phyloP scores from a whole-genome alignment of 2,797 vertebrate genomes.

The Ibycter americanus region DNA sequence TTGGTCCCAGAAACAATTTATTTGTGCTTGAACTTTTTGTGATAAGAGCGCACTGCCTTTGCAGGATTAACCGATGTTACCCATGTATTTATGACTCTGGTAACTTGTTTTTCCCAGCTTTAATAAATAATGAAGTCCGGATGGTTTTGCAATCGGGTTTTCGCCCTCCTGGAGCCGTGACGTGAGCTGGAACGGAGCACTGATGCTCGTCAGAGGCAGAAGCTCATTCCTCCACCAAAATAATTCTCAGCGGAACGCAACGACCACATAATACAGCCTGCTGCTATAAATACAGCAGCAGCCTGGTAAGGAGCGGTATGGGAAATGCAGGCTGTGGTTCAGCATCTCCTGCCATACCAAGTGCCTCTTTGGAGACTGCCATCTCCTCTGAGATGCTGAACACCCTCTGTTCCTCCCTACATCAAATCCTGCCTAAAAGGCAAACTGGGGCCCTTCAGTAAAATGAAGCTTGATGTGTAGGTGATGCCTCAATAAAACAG shows the following conservation, averaged over 20 bases:
- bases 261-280: background rate
- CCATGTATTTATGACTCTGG: slow-evolving; percentile 1
- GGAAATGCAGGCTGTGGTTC: background rate
- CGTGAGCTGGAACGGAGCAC: background rate
- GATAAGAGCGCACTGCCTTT: background rate
- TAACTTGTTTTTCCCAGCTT: slow-evolving; percentile 20
- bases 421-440: background rate
- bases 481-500: background rate
- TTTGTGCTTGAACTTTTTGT: slow-evolving; percentile 2
- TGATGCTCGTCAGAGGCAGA: background rate
- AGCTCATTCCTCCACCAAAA: background rate
- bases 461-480: background rate
- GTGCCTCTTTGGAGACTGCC: background rate
- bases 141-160: slow-evolving; percentile 9
- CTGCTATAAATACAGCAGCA: background rate
- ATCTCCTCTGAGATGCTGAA: fast-evolving
- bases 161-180: background rate
- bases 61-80: background rate
- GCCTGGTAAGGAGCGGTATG: background rate
- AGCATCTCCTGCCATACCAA: background rate
- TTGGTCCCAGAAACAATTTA: slow-evolving; percentile 35
- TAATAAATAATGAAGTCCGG: slow-evolving; percentile 35
- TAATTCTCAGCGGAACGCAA: background rate
- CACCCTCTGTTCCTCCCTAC: background rate
- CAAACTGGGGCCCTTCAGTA: background rate